Conservation (phyloP, 2,113 vertebrate genomes). For the Apodemus sylvaticus region DNA sequence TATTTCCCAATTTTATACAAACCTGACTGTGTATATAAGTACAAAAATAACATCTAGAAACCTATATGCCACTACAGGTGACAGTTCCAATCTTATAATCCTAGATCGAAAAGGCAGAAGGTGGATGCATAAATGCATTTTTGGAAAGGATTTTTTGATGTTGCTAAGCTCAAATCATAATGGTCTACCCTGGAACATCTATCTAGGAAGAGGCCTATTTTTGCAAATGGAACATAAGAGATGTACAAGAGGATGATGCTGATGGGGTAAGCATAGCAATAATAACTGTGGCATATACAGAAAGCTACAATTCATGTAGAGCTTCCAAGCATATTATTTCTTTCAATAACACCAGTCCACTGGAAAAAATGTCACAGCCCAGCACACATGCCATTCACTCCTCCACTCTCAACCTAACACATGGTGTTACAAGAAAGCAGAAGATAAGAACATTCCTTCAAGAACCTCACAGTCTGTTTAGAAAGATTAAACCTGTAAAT, state of each 20-base stretch:
- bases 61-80: neutral
- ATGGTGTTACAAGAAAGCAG: neutral
- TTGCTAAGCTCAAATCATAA: neutral
- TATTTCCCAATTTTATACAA: neutral
- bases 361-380: neutral
- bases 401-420: neutral
- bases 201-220: neutral
- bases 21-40: neutral
- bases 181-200: neutral
- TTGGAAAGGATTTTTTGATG: neutral
- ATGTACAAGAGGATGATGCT: neutral
- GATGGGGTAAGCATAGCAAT: neutral
- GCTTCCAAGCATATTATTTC: neutral
- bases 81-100: neutral
- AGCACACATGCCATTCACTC: neutral
- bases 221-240: neutral
- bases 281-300: neutral
- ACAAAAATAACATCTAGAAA: conserved; percentile 33
- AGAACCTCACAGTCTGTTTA: conserved; percentile 17
- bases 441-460: conserved; percentile 6
- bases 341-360: conserved; percentile 9
- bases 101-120: neutral
- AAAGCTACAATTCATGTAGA: neutral
- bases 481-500: conserved; percentile 31
- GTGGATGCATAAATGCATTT: neutral